phyloP scores from a whole-genome alignment of 2,797 vertebrate genomes.

The Artibeus lituratus region DNA sequence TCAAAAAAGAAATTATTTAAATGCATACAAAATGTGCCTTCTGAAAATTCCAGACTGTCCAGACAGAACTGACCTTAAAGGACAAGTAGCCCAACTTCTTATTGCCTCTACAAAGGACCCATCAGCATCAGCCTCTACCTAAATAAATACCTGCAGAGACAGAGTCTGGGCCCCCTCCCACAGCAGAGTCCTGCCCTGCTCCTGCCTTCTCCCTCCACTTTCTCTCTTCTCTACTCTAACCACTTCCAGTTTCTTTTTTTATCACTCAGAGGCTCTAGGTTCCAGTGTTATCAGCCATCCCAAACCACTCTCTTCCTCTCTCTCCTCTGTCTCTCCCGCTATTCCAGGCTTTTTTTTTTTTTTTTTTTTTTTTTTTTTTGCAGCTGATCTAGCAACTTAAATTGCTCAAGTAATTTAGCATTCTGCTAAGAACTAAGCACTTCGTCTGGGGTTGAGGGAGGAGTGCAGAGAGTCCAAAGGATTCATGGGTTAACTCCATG shows the following conservation, averaged over 20 bases:
- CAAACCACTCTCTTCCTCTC: background rate
- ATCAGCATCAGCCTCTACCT: background rate
- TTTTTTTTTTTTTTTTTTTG: background rate
- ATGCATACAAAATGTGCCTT: background rate
- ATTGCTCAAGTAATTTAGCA: background rate
- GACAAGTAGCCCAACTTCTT: background rate
- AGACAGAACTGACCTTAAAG: background rate
- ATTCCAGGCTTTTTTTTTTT: background rate
- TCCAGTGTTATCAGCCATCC: background rate
- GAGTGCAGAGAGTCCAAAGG: background rate
- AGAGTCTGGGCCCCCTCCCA: background rate
- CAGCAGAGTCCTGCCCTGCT: background rate
- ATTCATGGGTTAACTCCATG: background rate
- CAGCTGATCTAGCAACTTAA: background rate
- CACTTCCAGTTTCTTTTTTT: background rate
- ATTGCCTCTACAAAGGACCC: background rate
- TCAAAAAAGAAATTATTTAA: conserved; percentile 39
- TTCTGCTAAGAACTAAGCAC: background rate
- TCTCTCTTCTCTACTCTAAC: background rate
- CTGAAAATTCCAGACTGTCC: conserved; percentile 38
- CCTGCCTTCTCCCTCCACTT: background rate
- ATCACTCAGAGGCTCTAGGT: background rate
- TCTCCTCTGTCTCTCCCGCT: background rate
- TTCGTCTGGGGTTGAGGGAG: background rate
- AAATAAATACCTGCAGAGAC: background rate